Conservation (phyloP, 2,113 vertebrate species). For the Percina caprodes region DNA sequence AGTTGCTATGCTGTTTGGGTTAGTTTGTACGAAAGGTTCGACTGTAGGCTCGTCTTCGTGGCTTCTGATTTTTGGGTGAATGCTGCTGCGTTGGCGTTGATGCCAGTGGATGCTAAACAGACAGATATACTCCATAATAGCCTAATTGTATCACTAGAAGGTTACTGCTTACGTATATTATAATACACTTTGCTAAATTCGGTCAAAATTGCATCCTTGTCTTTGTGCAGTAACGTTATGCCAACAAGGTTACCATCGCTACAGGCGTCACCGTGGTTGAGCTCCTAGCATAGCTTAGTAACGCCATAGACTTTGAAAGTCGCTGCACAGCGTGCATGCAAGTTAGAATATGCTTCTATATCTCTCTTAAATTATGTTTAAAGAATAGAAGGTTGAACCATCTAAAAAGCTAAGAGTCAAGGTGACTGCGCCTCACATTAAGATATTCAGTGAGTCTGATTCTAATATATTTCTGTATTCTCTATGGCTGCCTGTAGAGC, state of each 20-base stretch:
- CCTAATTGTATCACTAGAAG: neutral
- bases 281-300: neutral
- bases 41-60: constrained; percentile 30
- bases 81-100: constrained; percentile 65
- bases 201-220: neutral
- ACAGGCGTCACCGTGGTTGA: constrained; percentile 7
- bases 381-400: neutral
- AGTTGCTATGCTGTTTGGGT: neutral
- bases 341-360: neutral
- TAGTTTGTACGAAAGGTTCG: neutral
- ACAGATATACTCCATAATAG: neutral
- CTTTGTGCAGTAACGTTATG: neutral
- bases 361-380: no score
- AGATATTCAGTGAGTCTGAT: no score
- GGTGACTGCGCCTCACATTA: neutral
- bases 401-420: neutral
- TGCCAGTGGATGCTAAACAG: constrained; percentile 2
- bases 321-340: neutral
- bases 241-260: constrained; percentile 13
- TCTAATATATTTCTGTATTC: neutral
- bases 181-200: fast-evolving
- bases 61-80: constrained; percentile 32
- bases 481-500: neutral
- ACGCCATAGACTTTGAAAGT: neutral
- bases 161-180: neutral